A percentile compares a stretch with the other conserved stretches of the same genome.
These are phyloP conservation scores for Eupithecia dodoneata DNA, from an alignment of 2,888 invertebrate genomes.

Conservation along the genomic window DNA sequence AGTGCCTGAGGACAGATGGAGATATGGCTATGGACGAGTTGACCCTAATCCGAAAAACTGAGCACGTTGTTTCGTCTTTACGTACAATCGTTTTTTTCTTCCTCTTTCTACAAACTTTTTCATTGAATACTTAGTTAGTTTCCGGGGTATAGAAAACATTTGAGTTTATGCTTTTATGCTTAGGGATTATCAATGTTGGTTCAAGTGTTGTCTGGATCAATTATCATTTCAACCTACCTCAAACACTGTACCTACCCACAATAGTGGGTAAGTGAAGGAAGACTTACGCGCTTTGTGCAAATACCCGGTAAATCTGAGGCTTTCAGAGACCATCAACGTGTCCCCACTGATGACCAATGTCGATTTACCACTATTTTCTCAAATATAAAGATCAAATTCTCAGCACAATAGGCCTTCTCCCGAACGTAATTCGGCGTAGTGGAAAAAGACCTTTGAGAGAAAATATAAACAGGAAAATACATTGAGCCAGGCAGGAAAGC, in stretches of 20 bases:
- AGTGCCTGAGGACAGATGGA: conserved; percentile 40
- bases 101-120: not conserved
- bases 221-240: not conserved
- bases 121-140: not conserved
- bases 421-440: conserved; percentile 5
- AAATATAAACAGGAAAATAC: conserved; percentile 33
- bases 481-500: conserved; percentile 31
- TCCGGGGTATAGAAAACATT: not conserved
- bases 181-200: too few species aligned
- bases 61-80: conserved; percentile 33
- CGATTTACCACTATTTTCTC: not conserved
- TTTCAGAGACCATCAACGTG: not conserved
- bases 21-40: conserved; percentile 28
- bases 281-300: not conserved
- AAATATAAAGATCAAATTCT: conserved; percentile 16
- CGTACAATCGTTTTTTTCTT: conserved; percentile 26
- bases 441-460: conserved; percentile 17
- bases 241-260: too few species aligned
- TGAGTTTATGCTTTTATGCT: too few species aligned
- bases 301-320: conserved; percentile 5
- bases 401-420: conserved; percentile 1
- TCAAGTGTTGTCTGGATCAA: not conserved
- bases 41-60: conserved; percentile 41
- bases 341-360: conserved; percentile 11
- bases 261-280: not conserved